phyloP scores from a whole-genome alignment of 2,888 invertebrate genomes.

The Dichetophora obliterata region DNA sequence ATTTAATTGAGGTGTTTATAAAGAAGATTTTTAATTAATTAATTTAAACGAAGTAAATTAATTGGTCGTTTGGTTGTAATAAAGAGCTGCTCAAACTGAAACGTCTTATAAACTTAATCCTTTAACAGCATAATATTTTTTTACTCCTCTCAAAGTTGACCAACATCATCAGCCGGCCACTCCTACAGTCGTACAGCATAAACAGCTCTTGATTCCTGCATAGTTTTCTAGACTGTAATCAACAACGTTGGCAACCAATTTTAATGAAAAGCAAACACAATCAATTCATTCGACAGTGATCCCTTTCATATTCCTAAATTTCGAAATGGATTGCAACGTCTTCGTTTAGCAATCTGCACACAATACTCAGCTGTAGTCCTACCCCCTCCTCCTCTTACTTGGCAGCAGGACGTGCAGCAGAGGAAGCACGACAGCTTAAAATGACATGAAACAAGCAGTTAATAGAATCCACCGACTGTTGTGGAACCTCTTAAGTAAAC shows the following conservation, averaged over 20 bases:
- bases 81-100: too few relatives aligned
- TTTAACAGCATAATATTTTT: too few relatives aligned
- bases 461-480: slow-evolving; percentile 21
- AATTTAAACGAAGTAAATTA: too few relatives aligned
- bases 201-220: not conserved
- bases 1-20: too few relatives aligned
- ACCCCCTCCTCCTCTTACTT: too few relatives aligned
- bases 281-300: slow-evolving; percentile 47
- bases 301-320: slow-evolving; percentile 22
- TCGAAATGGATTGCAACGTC: not conserved
- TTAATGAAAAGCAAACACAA: slow-evolving; percentile 49
- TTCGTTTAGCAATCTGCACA: not conserved
- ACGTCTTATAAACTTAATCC: too few relatives aligned
- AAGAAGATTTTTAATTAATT: too few relatives aligned
- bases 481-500: not conserved
- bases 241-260: slow-evolving; percentile 38
- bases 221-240: slow-evolving; percentile 2
- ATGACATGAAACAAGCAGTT: slow-evolving; percentile 31
- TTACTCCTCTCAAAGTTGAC: too few relatives aligned
- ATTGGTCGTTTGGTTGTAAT: too few relatives aligned
- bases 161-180: too few relatives aligned
- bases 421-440: slow-evolving; percentile 15
- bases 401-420: not conserved
- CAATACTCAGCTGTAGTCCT: not conserved
- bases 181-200: too few relatives aligned